Base-by-base conservation (phyloP, 1,140 invertebrate genomes). In the Drusus annulatus region DNA sequence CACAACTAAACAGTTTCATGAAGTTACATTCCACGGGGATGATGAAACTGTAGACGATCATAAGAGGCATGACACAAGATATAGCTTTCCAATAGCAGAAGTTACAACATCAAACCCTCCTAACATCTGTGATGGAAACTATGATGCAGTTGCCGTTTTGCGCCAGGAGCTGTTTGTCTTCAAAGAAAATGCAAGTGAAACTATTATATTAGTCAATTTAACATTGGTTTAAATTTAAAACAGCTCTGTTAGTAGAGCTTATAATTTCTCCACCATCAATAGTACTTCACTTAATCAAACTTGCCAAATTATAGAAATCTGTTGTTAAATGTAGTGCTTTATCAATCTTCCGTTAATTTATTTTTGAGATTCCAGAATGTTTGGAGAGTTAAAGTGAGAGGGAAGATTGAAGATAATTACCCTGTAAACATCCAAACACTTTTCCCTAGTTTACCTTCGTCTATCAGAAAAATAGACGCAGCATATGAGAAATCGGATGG, bases 151-250 rank as follows among this genome's bases (percentile, higher is more conserved):
- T 73, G 91, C 94, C 45, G 88, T 92, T 19, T 89, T 95, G 23
- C 87, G 94, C 69, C 88, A 88, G 19, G 93, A 95, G 86, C 87
- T 95, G 7, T 95, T 93, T 84, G 90, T 95, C n/a, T 95, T 96
- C 84, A 95, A 94, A 86, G 92, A 91, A 81, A 88, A 92, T 86
- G 93, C 95, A 87, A 86, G 81, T 60, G 58, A 23, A 45, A 71
- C 36, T 71, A 52, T 31, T 51, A 45, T 45, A 45, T 45, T 13
- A 45, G 36, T 45, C 36, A 45, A 45, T 13, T 45, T 13, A 13
- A 4, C 0, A 10, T 13, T 13, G 25, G 2, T 2, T 2, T 28
- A 28, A 28, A 45, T 13, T 1, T 45, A 36, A 36, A 7, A 13
- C 8, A 36, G 31, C 0, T 36, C 3, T 36, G 8, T 8, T 36